phyloP scores from a whole-genome alignment of 1,140 invertebrate genomes.

The Drosophila eugracilis region DNA sequence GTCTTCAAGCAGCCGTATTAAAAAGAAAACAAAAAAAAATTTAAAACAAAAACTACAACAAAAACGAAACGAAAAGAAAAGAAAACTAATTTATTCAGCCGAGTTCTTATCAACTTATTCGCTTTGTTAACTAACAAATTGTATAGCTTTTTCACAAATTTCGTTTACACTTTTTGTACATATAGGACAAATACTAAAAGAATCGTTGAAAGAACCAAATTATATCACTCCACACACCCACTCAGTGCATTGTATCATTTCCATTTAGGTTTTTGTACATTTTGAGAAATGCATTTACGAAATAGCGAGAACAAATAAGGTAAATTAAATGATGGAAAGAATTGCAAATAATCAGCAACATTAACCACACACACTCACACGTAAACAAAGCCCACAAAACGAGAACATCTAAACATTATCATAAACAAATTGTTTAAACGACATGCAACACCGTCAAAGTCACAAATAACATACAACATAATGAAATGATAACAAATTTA shows the following conservation, averaged over 20 bases:
- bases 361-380: slow-evolving; percentile 60
- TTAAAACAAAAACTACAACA: slow-evolving; percentile 10
- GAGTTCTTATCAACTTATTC: slow-evolving; percentile 55
- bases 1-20: slow-evolving; percentile 50
- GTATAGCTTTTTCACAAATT: slow-evolving; percentile 70
- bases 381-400: slow-evolving; percentile 68
- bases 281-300: slow-evolving; percentile 73
- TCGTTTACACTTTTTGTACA: slow-evolving; percentile 68
- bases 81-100: slow-evolving; percentile 51
- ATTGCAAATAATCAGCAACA: slow-evolving; percentile 69
- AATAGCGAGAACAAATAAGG: slow-evolving; percentile 36
- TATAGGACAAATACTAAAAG: slow-evolving; percentile 37
- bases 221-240: slow-evolving; percentile 59
- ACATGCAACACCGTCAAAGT: slow-evolving; percentile 64
- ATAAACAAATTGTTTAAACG: slow-evolving; percentile 74
- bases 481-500: slow-evolving; percentile 68
- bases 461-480: slow-evolving; percentile 57
- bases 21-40: too few species aligned
- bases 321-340: slow-evolving; percentile 24
- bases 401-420: slow-evolving; percentile 73
- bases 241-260: slow-evolving; percentile 53
- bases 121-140: slow-evolving; percentile 67
- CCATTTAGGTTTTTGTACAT: slow-evolving; percentile 69
- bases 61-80: slow-evolving; percentile 27
- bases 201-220: slow-evolving; percentile 55